These are phyloP conservation scores for Emys orbicularis DNA, from an alignment of 2,797 vertebrate genomes.

Conservation along the genomic window DNA sequence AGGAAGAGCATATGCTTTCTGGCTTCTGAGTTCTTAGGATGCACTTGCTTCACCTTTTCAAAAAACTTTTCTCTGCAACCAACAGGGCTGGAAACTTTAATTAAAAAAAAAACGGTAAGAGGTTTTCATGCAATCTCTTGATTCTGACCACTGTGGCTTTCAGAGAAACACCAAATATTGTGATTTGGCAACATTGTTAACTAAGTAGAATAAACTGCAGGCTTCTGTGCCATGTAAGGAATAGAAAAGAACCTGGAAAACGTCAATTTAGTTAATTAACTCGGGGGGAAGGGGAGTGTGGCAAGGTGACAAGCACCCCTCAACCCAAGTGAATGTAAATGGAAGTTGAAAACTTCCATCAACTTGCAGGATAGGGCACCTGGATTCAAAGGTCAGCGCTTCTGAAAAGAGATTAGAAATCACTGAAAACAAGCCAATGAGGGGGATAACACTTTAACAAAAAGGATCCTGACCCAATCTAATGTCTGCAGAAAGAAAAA, in stretches of 20 bases:
- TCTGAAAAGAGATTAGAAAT: not conserved
- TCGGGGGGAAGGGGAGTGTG: rapidly evolving
- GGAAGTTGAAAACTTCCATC: not conserved
- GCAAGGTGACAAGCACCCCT: not conserved
- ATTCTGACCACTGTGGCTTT: not conserved
- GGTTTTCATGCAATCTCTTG: not conserved
- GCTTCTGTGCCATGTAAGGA: not conserved
- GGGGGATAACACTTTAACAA: not conserved
- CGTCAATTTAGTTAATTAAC: not conserved
- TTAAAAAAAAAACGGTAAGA: not conserved
- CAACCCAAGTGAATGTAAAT: not conserved
- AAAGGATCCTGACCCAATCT: not conserved
- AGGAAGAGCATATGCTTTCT: not conserved
- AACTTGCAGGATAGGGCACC: not conserved
- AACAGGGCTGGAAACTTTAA: not conserved
- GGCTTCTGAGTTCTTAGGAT: not conserved
- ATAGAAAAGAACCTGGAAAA: not conserved
- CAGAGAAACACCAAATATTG: not conserved
- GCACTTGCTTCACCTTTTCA: not conserved
- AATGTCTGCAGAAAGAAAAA: not conserved
- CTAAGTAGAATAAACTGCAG: not conserved
- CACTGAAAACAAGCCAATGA: not conserved
- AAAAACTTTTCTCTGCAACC: not conserved
- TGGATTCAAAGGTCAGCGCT: not conserved
- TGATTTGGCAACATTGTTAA: not conserved